Percentiles rank a stretch among this genome's conserved stretches.
Conservation (phyloP, 2,113 vertebrate species). For the Nyctereutes procyonoides region DNA sequence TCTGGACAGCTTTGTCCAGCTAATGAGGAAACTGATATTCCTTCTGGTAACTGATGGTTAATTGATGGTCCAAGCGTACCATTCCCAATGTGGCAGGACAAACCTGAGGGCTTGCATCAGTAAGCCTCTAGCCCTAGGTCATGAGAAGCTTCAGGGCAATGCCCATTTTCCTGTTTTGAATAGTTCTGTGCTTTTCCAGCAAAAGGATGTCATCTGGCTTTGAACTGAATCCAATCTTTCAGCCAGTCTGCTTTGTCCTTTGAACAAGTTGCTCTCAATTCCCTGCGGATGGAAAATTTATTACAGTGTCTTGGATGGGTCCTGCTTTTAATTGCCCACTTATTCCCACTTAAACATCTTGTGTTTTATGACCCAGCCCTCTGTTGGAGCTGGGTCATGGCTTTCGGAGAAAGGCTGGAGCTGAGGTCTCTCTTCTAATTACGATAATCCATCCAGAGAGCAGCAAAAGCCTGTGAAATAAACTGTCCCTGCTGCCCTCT, state of each 20-base stretch:
- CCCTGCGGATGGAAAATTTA: constrained; percentile 62
- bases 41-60: fast-evolving
- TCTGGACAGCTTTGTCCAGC: not conserved
- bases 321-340: constrained; percentile 42
- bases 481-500: constrained; percentile 24
- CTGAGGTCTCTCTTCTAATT: not conserved
- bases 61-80: fast-evolving
- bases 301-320: not conserved
- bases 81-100: fast-evolving
- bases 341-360: not conserved
- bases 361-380: constrained; percentile 58
- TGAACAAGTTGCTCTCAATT: not conserved
- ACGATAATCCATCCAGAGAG: not conserved
- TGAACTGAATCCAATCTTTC: not conserved
- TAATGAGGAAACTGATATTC: not conserved
- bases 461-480: not conserved
- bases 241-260: constrained; percentile 31
- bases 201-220: constrained; percentile 35
- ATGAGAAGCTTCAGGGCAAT: not conserved
- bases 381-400: not conserved
- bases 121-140: no score
- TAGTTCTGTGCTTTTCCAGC: not conserved
- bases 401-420: not conserved
- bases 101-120: fast-evolving
- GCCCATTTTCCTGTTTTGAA: not conserved